phyloP scores from a whole-genome alignment of 2,797 vertebrate species.

The Pygocentrus nattereri region DNA sequence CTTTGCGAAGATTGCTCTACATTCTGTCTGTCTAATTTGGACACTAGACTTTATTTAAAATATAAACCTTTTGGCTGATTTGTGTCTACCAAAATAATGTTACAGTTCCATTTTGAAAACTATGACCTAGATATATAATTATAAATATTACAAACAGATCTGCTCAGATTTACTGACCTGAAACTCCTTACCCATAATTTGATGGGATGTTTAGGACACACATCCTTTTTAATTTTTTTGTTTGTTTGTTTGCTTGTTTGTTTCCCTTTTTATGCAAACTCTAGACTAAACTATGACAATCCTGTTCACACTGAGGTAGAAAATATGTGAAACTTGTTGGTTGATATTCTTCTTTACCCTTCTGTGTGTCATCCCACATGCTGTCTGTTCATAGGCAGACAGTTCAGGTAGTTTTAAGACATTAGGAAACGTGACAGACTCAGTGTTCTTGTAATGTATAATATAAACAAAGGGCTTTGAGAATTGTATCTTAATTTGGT shows the following conservation, averaged over 20 bases:
- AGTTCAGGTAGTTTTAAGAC: neutral
- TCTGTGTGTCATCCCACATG: neutral
- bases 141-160: neutral
- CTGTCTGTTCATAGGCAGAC: neutral
- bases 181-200: neutral
- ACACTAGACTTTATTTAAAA: too few relatives aligned
- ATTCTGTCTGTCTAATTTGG: too few relatives aligned
- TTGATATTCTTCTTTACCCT: neutral
- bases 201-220: neutral
- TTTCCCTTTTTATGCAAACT: neutral
- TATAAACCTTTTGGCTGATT: too few relatives aligned
- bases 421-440: neutral
- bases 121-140: too few relatives aligned
- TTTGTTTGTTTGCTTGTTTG: too few relatives aligned
- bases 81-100: too few relatives aligned
- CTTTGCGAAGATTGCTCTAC: too few relatives aligned
- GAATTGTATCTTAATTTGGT: too few relatives aligned
- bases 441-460: neutral
- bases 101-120: too few relatives aligned
- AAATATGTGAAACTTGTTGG: neutral
- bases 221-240: too few relatives aligned
- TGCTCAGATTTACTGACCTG: neutral
- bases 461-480: too few relatives aligned
- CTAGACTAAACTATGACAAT: neutral
- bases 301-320: too few relatives aligned